Evolutionary conservation across 1,140 invertebrate species (phyloP), one percentile per base, ranked within the genome.

Genomic region (Holotrichia oblita): DNA sequence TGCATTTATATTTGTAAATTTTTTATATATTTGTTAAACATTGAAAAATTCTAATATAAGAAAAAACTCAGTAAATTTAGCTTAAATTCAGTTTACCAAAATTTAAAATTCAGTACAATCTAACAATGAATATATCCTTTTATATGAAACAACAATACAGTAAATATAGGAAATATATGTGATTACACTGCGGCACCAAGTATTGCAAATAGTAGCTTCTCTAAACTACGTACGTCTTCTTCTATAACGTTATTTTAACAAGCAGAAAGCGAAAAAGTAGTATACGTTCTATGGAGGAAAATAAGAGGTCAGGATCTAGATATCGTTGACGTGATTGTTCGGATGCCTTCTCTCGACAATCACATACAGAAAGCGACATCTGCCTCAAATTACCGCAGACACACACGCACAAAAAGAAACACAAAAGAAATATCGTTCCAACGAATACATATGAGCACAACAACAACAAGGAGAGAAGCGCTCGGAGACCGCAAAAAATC

Each of bases 351-450:
- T 20, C 61, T 14, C 17, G 61, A 20, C 61, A 64, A 27, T 64
- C 61, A 64, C 22, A 8, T n/a, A n/a, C n/a, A n/a, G n/a, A n/a
- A n/a, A n/a, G n/a, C n/a, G n/a, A n/a, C n/a, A n/a, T n/a, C n/a
- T 64, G 61, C 17, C 17, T 64, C 61, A 64, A 64, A 64, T 64
- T 64, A 64, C 17, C 17, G 24, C 20, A 22, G 61, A 64, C 61
- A 12, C 61, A 3, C 61, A 64, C 61, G 61, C 61, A 64, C 61
- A 22, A 27, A 64, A 64, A 64, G 61, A 12, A 64, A 64, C 61
- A 64, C 17, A 64, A 27, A 64, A 64, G 61, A 64, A 64, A 22
- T 64, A 64, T 24, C 17, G 20, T 64, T 20, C 17, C 17, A 22
- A 64, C 17, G 20, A 64, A 27, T 8, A 64, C 24, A 10, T 24